phyloP scores from a whole-genome alignment of 1,140 invertebrate species.

The Cydia splendana region DNA sequence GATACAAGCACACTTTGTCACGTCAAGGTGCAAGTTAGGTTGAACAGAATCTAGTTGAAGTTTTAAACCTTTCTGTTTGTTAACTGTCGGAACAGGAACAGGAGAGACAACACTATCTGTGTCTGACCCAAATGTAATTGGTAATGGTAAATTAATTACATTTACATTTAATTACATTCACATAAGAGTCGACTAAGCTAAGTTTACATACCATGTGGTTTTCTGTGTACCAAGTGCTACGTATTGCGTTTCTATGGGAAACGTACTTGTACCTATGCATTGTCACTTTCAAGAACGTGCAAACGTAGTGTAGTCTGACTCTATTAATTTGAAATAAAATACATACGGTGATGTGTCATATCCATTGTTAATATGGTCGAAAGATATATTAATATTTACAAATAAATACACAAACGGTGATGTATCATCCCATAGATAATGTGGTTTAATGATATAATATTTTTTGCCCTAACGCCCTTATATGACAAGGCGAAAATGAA shows the following conservation, averaged over 20 bases:
- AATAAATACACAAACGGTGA: neutral
- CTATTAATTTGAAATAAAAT: neutral
- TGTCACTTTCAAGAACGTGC: no score
- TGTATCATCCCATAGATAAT: neutral
- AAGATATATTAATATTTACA: neutral
- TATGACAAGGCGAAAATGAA: slow-evolving; percentile 5
- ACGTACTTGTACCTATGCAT: no score
- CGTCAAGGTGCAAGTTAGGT: no score
- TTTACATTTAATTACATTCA: neutral
- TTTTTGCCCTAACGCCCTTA: neutral
- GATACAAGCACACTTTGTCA: no score
- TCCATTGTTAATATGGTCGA: neutral
- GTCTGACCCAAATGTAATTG: neutral
- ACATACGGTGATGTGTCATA: slow-evolving; percentile 12
- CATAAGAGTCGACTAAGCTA: no score
- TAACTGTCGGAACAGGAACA: neutral
- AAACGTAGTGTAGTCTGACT: no score
- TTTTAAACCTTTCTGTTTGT: neutral
- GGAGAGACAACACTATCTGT: neutral
- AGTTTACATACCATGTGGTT: no score
- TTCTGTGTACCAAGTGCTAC: no score
- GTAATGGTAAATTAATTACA: slow-evolving; percentile 24
- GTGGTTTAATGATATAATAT: neutral
- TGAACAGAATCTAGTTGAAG: no score
- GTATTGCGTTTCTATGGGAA: no score